A percentile compares a stretch with the other conserved stretches of the same genome.
These are phyloP conservation scores for Chaitophorus viminalis DNA, from an alignment of 2,888 invertebrate species.

Conservation along the genomic window DNA sequence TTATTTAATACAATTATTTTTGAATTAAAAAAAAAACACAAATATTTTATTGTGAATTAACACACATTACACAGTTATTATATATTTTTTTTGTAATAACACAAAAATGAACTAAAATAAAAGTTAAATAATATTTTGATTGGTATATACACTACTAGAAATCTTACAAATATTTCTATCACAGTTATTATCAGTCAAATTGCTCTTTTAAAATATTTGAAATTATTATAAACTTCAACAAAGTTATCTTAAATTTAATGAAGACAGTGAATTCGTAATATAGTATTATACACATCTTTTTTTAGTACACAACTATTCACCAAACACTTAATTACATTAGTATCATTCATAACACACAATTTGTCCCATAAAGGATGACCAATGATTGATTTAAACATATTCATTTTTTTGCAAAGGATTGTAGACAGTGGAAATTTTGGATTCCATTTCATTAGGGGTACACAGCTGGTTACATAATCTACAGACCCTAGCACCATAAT, in stretches of 20 bases:
- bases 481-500: slow-evolving; percentile 42
- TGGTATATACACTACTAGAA: not conserved
- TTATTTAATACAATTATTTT: no score
- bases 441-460: slow-evolving; percentile 35
- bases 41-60: no score
- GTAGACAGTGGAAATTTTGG: slow-evolving; percentile 30
- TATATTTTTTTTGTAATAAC: not conserved
- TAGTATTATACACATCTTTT: slow-evolving; percentile 30
- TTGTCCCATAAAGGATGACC: slow-evolving; percentile 36
- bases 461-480: slow-evolving; percentile 36
- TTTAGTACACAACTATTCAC: slow-evolving; percentile 12
- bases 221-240: not conserved
- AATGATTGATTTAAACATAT: slow-evolving; percentile 42
- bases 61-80: no score
- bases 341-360: slow-evolving; percentile 10
- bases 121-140: not conserved
- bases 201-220: not conserved
- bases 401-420: slow-evolving; percentile 12
- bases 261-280: slow-evolving; percentile 19
- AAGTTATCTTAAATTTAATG: not conserved
- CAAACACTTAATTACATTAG: slow-evolving; percentile 17
- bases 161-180: slow-evolving; percentile 11
- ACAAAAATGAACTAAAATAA: not conserved
- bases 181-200: slow-evolving; percentile 12
- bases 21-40: no score